Percentiles rank a stretch among this genome's conserved stretches.
Conservation (phyloP, 1,140 invertebrate species). For the Artemia franciscana region DNA sequence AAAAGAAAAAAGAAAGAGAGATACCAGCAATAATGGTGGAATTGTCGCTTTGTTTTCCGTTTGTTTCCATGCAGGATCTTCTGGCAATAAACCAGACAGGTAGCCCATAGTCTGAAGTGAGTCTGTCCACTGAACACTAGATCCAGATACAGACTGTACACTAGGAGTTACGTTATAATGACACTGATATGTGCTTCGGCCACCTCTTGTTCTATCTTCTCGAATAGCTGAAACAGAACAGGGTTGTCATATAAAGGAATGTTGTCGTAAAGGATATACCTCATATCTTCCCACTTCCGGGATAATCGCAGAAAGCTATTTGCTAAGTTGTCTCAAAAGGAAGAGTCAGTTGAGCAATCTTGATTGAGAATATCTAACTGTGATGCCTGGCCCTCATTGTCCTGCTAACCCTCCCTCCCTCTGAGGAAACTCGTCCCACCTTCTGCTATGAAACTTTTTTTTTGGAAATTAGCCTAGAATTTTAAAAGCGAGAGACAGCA, state of each 20-base stretch:
- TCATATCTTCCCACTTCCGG: too few species aligned
- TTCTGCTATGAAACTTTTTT: too few species aligned
- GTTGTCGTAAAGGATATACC: too few species aligned
- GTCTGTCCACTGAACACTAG: neutral
- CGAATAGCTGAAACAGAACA: constrained; percentile 44
- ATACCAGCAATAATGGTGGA: constrained; percentile 3
- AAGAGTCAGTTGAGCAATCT: too few species aligned
- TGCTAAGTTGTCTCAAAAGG: neutral
- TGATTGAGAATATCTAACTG: too few species aligned
- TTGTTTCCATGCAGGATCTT: neutral
- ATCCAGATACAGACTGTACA: constrained; percentile 9
- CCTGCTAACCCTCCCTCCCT: too few species aligned
- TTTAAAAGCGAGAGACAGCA: too few species aligned
- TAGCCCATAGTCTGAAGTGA: neutral
- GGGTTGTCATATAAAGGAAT: too few species aligned
- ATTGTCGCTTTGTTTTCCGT: neutral
- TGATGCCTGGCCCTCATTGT: too few species aligned
- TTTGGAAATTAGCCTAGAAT: too few species aligned
- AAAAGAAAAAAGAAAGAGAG: too few species aligned
- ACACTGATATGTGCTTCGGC: constrained; percentile 82
- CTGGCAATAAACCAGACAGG: neutral
- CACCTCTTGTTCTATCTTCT: constrained; percentile 77
- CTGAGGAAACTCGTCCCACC: too few species aligned
- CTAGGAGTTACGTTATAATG: constrained; percentile 54
- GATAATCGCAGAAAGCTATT: neutral